Conservation (phyloP, 2,797 vertebrate species). For the Micromesistius poutassou region DNA sequence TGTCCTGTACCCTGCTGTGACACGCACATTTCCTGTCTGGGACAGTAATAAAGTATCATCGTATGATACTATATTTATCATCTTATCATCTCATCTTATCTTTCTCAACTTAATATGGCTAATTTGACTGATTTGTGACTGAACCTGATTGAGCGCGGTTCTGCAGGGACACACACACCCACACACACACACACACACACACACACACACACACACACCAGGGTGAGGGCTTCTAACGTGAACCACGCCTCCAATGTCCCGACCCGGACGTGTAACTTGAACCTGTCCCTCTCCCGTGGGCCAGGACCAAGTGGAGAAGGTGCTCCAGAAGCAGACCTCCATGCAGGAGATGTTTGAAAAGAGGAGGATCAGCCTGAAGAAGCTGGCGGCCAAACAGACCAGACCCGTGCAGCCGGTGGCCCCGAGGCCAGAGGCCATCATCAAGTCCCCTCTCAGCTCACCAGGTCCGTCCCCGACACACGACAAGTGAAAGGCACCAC, state of each 20-base stretch:
- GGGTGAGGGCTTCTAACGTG: not conserved
- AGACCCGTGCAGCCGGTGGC: constrained; percentile 95
- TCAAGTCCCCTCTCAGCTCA: constrained; percentile 85
- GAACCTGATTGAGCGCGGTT: not conserved
- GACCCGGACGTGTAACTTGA: no score
- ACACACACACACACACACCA: not conserved
- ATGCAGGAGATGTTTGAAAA: constrained; percentile 98
- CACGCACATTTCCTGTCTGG: not conserved
- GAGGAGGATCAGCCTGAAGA: constrained; percentile 89
- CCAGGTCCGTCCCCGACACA: constrained; percentile 69
- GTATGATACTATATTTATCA: no score
- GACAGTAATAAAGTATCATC: no score
- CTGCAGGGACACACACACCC: not conserved
- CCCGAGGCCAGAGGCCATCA: constrained; percentile 89
- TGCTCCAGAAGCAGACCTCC: constrained; percentile 90
- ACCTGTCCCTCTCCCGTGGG: not conserved
- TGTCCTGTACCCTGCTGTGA: not conserved
- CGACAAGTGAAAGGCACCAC: not conserved
- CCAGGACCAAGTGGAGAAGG: constrained; percentile 89
- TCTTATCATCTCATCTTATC: no score
- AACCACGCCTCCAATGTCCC: not conserved
- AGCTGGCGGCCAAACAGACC: constrained; percentile 93
- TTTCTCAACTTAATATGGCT: no score
- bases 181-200: no score
- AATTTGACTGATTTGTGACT: not conserved